Base-by-base conservation (phyloP, 1,140 invertebrate species). In the Ruditapes philippinarum region DNA sequence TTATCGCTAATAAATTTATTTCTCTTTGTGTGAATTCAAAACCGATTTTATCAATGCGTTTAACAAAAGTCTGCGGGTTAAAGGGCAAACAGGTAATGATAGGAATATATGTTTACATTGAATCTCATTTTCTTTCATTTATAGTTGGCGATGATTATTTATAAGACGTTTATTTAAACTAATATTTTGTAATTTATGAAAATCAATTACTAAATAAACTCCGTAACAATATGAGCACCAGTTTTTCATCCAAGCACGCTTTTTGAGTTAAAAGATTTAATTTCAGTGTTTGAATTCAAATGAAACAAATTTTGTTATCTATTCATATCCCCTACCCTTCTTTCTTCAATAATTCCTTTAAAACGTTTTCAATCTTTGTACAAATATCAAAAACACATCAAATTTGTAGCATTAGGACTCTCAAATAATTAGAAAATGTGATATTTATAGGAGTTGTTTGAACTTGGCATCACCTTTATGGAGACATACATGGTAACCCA, bases 131-230 rank as follows among this genome's bases (percentile, higher is more conserved):
- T 78, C 74, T 88, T 68, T 80, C 76, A 68, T 33, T 62, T 22
- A 80, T n/a, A 33, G 40, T 42, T 31, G 22, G 3, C 19, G 11
- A 17, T 42, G 54, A 54, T 79, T 57, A 60, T 68, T 42, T 45
- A 31, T 42, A 31, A 70, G 57, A 68, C 31, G 11, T 76, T 49
- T 51, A 70, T 76, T 88, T 79, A 88, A 78, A 88, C 85, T 80
- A 80, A 88, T 80, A 80, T 88, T 88, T 88, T 78, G 76, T 88
- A 88, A 88, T 88, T 88, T 88, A 57, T 80, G 45, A 88, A 88
- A 88, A 88, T 80, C 74, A 88, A 88, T 88, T 88, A 88, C 85
- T 60, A 70, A 70, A 70, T 88, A 76, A 78, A 78, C 62, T 65
- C 40, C 36, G 33, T 45, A 45, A 79, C 76, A 88, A 80, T 80